Evolutionary conservation across 2,888 invertebrate genomes (phyloP).

Genomic region (Dione vanillae): DNA sequence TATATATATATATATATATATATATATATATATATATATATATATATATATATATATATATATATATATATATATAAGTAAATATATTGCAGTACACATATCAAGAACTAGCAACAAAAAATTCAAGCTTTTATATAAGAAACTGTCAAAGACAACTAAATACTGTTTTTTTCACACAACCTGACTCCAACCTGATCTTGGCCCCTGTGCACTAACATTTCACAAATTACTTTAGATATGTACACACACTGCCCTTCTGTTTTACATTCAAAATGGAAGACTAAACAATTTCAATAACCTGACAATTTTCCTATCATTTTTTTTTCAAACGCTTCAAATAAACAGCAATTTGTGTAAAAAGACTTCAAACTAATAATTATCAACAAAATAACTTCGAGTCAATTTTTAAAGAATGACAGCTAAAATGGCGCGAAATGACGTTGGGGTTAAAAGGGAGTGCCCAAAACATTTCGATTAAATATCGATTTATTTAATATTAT

Average conservation of each 20-base stretch:
- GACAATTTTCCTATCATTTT: conserved; percentile 31
- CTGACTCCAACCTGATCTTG: background rate
- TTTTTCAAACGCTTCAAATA: conserved; percentile 18
- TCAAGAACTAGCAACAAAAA: background rate
- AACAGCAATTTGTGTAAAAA: conserved; percentile 24
- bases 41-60: too few relatives aligned
- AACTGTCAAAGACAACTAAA: conserved; percentile 36
- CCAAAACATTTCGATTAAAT: background rate
- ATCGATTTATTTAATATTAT: background rate
- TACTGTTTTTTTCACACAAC: conserved; percentile 23
- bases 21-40: too few relatives aligned
- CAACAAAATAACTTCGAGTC: background rate
- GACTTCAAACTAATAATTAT: background rate
- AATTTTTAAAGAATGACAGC: background rate
- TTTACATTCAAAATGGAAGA: conserved; percentile 48
- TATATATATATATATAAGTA: background rate
- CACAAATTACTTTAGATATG: conserved; percentile 39
- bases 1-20: too few relatives aligned
- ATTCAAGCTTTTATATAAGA: background rate
- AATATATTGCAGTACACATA: background rate
- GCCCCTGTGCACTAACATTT: conserved; percentile 27
- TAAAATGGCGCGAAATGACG: background rate
- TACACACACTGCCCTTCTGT: conserved; percentile 38
- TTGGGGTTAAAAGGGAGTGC: background rate
- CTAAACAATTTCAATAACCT: conserved; percentile 41